Evolutionary conservation across 2,113 vertebrate genomes (phyloP).

Genomic region (Spea multiplicata): DNA sequence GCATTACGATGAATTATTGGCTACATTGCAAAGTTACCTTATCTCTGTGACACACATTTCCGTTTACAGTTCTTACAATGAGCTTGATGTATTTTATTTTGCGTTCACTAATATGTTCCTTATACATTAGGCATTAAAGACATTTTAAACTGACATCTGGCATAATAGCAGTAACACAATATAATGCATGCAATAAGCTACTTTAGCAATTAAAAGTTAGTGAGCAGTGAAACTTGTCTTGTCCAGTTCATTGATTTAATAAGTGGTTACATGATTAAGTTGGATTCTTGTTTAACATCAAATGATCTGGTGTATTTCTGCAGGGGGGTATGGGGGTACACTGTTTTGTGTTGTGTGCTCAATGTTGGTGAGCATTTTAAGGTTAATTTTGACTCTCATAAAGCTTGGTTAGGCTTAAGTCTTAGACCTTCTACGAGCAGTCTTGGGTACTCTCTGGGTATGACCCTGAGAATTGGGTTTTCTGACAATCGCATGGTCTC

Average conservation of each 20-base stretch:
- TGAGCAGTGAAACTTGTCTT: not conserved
- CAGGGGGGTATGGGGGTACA: too few species aligned
- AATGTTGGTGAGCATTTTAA: too few species aligned
- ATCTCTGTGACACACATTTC: not conserved
- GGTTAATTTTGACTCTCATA: too few species aligned
- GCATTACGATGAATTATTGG: conserved; percentile 28
- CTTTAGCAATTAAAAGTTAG: conserved; percentile 2
- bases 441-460: too few species aligned
- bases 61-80: not conserved
- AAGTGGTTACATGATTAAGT: conserved; percentile 28
- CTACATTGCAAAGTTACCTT: not conserved
- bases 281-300: conserved; percentile 19
- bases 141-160: not conserved
- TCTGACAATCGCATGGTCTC: too few species aligned
- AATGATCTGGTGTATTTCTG: conserved; percentile 4
- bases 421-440: too few species aligned
- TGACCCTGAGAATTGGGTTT: too few species aligned
- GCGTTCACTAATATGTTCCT: not conserved
- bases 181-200: conserved; percentile 2
- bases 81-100: not conserved
- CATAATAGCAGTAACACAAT: not conserved
- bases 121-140: not conserved
- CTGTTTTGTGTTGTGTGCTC: too few species aligned
- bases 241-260: conserved; percentile 15
- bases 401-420: too few species aligned